phyloP scores from a whole-genome alignment of 1,140 invertebrate genomes.

The Radopholus similis region DNA sequence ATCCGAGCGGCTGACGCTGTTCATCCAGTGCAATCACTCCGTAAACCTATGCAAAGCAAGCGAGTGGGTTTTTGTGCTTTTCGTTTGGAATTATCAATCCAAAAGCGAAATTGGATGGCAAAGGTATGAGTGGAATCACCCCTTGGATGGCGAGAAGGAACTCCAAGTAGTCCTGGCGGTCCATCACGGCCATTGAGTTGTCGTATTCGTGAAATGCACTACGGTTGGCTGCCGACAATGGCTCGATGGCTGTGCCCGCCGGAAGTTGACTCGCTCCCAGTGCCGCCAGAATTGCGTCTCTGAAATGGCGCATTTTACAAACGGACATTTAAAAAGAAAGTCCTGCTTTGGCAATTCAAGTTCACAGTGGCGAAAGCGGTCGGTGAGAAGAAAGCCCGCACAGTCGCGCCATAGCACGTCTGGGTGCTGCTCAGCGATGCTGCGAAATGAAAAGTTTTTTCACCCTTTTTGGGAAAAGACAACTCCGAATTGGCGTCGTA shows the following conservation, averaged over 20 bases:
- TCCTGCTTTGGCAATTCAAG: constrained; percentile 33
- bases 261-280: background rate
- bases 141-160: background rate
- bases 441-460: constrained; percentile 13
- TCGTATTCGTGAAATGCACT: constrained; percentile 29
- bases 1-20: constrained; percentile 34
- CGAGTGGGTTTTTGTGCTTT: background rate
- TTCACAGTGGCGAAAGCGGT: constrained; percentile 34
- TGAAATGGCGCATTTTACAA: background rate
- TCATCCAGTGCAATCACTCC: constrained; percentile 35
- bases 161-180: constrained; percentile 17
- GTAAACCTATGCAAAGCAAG: constrained; percentile 19
- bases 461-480: constrained; percentile 4
- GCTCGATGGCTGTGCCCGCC: background rate
- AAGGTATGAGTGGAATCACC: no score
- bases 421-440: constrained; percentile 21
- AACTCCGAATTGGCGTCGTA: constrained; percentile 35
- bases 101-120: no score
- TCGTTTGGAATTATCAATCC: background rate
- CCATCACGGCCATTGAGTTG: constrained; percentile 17
- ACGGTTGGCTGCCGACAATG: background rate
- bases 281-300: background rate
- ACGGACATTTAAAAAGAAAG: background rate
- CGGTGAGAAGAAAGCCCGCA: constrained; percentile 38
- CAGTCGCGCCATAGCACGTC: constrained; percentile 42